These are phyloP conservation scores for Noctuana brunneofusca DNA, from an alignment of 2,888 invertebrate species.

Conservation along the genomic window DNA sequence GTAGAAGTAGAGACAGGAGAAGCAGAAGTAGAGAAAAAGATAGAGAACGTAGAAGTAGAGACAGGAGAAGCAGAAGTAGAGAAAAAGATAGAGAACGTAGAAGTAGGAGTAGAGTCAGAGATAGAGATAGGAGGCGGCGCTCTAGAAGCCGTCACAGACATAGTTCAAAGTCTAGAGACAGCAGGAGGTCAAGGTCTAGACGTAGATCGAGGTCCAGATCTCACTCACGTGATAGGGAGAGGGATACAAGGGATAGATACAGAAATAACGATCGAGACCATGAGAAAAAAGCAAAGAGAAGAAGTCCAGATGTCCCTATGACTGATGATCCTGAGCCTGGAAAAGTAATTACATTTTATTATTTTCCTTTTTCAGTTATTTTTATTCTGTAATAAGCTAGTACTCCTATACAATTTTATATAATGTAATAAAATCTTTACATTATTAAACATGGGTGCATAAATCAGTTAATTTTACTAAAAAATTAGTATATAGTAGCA, in stretches of 20 bases:
- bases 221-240: constrained; percentile 50
- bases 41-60: constrained; percentile 43
- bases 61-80: constrained; percentile 45
- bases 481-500: no score
- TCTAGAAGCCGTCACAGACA: constrained; percentile 41
- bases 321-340: constrained; percentile 90
- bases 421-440: no score
- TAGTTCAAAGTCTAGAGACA: constrained; percentile 50
- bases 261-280: constrained; percentile 55
- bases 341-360: constrained; percentile 72
- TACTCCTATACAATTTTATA: no score
- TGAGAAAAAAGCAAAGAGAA: constrained; percentile 59
- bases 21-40: constrained; percentile 45
- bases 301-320: constrained; percentile 80
- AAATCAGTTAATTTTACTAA: no score
- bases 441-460: no score
- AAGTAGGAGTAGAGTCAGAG: constrained; percentile 47
- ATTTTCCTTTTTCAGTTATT: neutral
- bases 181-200: constrained; percentile 53
- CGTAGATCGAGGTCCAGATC: constrained; percentile 57
- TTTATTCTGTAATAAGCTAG: no score
- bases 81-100: constrained; percentile 41
- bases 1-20: constrained; percentile 48
- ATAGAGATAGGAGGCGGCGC: constrained; percentile 48
- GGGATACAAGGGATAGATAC: constrained; percentile 52